These are phyloP conservation scores for Pantherophis guttatus DNA, from an alignment of 2,113 vertebrate genomes.

Conservation along the genomic window DNA sequence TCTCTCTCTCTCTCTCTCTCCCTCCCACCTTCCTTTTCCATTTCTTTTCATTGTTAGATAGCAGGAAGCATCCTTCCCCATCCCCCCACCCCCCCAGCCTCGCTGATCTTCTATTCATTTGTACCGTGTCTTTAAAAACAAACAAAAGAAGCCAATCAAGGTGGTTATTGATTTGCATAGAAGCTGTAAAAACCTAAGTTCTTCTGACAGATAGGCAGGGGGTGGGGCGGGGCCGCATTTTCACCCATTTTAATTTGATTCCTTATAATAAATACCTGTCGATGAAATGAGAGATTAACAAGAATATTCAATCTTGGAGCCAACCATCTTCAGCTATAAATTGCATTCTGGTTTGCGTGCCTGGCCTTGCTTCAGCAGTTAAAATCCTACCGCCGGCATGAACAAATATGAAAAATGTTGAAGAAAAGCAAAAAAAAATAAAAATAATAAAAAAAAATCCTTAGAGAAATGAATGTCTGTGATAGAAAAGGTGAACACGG, in stretches of 20 bases:
- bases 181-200: not conserved
- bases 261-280: not conserved
- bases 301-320: not conserved
- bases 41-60: not conserved
- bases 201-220: not conserved
- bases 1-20: not conserved
- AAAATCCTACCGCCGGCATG: not conserved
- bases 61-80: not conserved
- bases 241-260: not conserved
- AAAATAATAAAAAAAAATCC: not conserved
- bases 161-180: not conserved
- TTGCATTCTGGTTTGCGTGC: not conserved
- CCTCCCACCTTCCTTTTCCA: not conserved
- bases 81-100: not conserved
- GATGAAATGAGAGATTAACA: not conserved
- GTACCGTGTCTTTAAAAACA: not conserved
- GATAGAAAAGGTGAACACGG: not conserved
- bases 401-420: not conserved
- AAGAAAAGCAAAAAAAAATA: not conserved
- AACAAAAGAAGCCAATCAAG: not conserved
- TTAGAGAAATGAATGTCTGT: not conserved
- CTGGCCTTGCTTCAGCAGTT: not conserved
- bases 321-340: not conserved
- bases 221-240: not conserved
- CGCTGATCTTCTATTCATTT: not conserved